Conservation (phyloP, 2,888 invertebrate species). For the Diabrotica balteata region DNA sequence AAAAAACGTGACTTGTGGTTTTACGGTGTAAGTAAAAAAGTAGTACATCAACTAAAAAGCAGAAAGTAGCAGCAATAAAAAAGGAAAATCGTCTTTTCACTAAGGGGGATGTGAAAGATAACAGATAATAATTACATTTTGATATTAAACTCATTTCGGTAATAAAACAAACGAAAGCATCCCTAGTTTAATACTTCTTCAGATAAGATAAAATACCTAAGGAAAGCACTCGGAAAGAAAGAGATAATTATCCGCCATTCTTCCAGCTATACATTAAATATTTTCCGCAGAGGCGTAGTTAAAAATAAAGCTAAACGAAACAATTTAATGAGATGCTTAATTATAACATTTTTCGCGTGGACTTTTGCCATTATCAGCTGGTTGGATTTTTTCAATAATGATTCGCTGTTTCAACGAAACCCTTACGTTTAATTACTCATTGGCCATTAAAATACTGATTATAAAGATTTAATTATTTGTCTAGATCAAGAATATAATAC, state of each 20-base stretch:
- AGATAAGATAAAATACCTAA: constrained; percentile 43
- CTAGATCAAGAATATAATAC: too few species aligned
- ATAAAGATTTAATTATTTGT: too few species aligned
- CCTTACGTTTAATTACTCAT: too few species aligned
- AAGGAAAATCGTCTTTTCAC: constrained; percentile 32
- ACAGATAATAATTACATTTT: constrained; percentile 45
- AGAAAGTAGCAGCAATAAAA: constrained; percentile 28
- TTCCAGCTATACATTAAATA: constrained; percentile 35
- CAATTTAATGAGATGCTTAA: too few species aligned
- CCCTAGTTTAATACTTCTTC: constrained; percentile 39
- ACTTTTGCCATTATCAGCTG: too few species aligned
- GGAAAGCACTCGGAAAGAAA: constrained; percentile 37
- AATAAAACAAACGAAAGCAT: constrained; percentile 43
- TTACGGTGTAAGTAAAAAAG: constrained; percentile 27
- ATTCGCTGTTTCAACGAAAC: too few species aligned
- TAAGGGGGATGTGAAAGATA: constrained; percentile 38
- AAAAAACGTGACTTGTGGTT: constrained; percentile 8
- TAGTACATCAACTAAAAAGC: constrained; percentile 28
- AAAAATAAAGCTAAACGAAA: too few species aligned
- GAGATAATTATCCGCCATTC: constrained; percentile 36
- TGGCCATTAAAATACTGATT: too few species aligned
- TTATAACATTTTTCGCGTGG: too few species aligned
- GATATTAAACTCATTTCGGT: constrained; percentile 45
- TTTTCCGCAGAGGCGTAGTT: constrained; percentile 16
- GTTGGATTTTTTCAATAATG: too few species aligned